Evolutionary conservation across 2,888 invertebrate genomes (phyloP), one percentile per base, ranked within the genome.

Genomic region (Tipula lateralis): DNA sequence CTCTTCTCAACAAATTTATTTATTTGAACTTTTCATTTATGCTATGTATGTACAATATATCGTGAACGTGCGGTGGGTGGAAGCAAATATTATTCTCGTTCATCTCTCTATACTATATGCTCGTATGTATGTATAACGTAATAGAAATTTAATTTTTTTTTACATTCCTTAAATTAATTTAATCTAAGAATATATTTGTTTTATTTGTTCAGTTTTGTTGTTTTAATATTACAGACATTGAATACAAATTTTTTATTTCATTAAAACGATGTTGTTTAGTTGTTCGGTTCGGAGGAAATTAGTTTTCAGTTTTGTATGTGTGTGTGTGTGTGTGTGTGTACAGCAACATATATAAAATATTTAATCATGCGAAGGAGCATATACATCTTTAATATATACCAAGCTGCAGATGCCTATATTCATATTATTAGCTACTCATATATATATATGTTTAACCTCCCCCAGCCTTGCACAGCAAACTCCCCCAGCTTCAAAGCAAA

Each of bases 11-110:
- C 66, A 66, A 66, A 66, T 24, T 66, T 66, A 66, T 66, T 66
- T 66, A 66, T 66, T 66, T 66, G 66, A 66, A 66, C 66, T 66
- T 66, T 66, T 66, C 66, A 66, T 66, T 66, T 66, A 66, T 66
- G 24, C 24, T 66, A 66, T 66, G 24, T 66, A 24, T 66, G 19
- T 66, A 39, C 13, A 13, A 39, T 7, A 66, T 24, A 66, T 66
- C 66, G 66, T 66, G 66, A 66, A 66, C 66, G 66, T 66, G 66
- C 66, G 66, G 24, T 66, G 66, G 66, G 66, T 66, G 66, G 66
- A 66, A 66, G 66, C 66, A 66, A 66, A 66, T 66, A 66, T 66
- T 66, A 66, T 66, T 66, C 66, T 66, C 66, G 66, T 66, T n/a
- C n/a, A n/a, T n/a, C n/a, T n/a, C n/a, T n/a, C n/a, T n/a, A n/a